Percentiles rank a stretch among this genome's conserved stretches.
phyloP scores from a whole-genome alignment of 2,113 vertebrate species.

The Regulus satrapa region DNA sequence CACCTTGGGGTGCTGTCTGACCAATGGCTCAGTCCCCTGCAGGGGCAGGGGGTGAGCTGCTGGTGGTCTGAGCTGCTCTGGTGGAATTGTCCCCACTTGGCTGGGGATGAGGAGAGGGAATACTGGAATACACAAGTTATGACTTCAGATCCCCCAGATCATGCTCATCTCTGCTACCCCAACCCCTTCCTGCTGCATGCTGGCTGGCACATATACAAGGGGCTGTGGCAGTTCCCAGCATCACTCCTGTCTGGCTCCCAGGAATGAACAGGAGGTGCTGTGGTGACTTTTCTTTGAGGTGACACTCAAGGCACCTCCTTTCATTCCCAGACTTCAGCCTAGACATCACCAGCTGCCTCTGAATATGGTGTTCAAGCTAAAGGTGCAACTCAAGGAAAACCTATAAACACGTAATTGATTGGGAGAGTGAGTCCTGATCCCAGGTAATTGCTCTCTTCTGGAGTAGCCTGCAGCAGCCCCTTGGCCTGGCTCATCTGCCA shows the following conservation, averaged over 20 bases:
- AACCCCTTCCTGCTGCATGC: rapidly evolving
- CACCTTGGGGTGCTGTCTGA: not conserved
- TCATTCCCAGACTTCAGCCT: not conserved
- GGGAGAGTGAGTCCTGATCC: not conserved
- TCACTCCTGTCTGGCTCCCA: rapidly evolving
- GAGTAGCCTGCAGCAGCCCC: not conserved
- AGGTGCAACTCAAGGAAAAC: not conserved
- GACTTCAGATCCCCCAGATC: not conserved
- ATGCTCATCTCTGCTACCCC: rapidly evolving
- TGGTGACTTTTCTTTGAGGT: not conserved
- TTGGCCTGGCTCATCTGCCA: not conserved
- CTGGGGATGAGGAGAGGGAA: not conserved
- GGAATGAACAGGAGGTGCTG: not conserved
- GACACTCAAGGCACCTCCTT: not conserved
- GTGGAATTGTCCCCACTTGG: not conserved
- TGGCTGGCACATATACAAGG: rapidly evolving
- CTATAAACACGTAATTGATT: not conserved
- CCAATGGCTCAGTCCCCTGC: not conserved
- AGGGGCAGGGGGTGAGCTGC: not conserved
- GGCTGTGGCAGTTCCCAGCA: not conserved
- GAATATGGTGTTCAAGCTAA: not conserved
- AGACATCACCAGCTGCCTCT: not conserved
- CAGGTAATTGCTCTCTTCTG: not conserved
- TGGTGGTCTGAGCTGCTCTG: not conserved
- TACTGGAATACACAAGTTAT: not conserved